phyloP scores from a whole-genome alignment of 2,113 vertebrate genomes.

The Panthera uncia region DNA sequence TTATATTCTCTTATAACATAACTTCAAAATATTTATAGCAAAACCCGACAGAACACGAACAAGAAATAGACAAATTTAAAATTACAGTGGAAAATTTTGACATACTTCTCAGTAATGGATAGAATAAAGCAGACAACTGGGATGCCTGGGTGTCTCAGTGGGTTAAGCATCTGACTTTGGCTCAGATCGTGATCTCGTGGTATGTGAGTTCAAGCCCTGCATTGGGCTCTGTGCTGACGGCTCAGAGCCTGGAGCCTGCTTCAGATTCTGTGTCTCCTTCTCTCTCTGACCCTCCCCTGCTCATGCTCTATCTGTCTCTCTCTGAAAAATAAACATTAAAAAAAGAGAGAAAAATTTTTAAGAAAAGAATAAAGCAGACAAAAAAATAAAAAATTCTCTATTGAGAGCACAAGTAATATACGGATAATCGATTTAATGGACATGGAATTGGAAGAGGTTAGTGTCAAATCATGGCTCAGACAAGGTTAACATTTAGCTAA shows the following conservation, averaged over 20 bases:
- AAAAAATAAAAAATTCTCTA: background rate
- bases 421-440: background rate
- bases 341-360: no score
- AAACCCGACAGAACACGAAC: background rate
- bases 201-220: no score
- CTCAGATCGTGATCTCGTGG: no score
- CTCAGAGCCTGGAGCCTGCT: no score
- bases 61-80: background rate
- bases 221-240: no score
- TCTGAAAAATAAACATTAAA: no score
- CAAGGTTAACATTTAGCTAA: background rate
- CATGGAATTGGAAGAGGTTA: background rate
- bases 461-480: background rate
- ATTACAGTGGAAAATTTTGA: background rate
- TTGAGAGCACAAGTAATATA: background rate
- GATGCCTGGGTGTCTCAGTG: no score
- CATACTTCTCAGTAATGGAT: background rate
- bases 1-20: background rate
- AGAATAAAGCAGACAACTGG: background rate
- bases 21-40: background rate
- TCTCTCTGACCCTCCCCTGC: no score
- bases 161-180: no score
- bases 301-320: no score
- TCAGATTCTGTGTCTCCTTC: no score
- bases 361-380: background rate